Evolutionary conservation across 2,888 invertebrate species (phyloP).

Genomic region (Lomographa bimaculata): DNA sequence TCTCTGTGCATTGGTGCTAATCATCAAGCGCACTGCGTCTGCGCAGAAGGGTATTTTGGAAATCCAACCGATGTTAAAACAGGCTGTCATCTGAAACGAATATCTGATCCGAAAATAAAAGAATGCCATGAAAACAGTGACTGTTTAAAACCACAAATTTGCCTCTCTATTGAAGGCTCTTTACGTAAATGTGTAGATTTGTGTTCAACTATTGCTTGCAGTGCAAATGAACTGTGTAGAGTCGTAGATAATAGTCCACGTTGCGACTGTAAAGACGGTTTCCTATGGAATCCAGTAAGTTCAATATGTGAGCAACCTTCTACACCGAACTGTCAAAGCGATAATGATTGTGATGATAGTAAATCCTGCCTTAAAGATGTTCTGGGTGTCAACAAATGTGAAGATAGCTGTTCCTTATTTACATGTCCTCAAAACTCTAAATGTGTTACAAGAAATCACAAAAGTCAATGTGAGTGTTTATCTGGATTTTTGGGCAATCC

Average conservation of each 20-base stretch:
- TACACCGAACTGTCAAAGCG: slow-evolving; percentile 89
- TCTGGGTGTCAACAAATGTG: slow-evolving; percentile 92
- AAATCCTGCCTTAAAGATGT: slow-evolving; percentile 93
- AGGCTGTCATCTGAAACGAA: slow-evolving; percentile 90
- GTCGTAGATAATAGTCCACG: slow-evolving; percentile 88
- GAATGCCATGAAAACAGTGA: slow-evolving; percentile 88
- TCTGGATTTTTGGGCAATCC: slow-evolving; percentile 94
- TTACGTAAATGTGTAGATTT: slow-evolving; percentile 89
- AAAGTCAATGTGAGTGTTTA: slow-evolving; percentile 92
- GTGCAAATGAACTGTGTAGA: slow-evolving; percentile 91
- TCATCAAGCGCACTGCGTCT: slow-evolving; percentile 94
- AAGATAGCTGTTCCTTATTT: slow-evolving; percentile 89
- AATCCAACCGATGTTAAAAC: slow-evolving; percentile 91
- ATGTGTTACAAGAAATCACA: slow-evolving; percentile 89
- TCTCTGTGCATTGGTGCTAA: slow-evolving; percentile 93
- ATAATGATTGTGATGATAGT: slow-evolving; percentile 87
- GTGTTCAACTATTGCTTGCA: slow-evolving; percentile 92
- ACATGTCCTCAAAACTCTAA: slow-evolving; percentile 93
- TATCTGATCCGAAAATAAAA: slow-evolving; percentile 80
- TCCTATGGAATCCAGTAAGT: slow-evolving; percentile 92
- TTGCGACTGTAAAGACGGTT: slow-evolving; percentile 91
- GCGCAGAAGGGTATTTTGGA: slow-evolving; percentile 91
- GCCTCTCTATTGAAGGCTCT: slow-evolving; percentile 86
- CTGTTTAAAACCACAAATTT: slow-evolving; percentile 88
- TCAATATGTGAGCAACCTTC: slow-evolving; percentile 94